Evolutionary conservation across 2,113 vertebrate genomes (phyloP).

Genomic region (Bufo bufo): DNA sequence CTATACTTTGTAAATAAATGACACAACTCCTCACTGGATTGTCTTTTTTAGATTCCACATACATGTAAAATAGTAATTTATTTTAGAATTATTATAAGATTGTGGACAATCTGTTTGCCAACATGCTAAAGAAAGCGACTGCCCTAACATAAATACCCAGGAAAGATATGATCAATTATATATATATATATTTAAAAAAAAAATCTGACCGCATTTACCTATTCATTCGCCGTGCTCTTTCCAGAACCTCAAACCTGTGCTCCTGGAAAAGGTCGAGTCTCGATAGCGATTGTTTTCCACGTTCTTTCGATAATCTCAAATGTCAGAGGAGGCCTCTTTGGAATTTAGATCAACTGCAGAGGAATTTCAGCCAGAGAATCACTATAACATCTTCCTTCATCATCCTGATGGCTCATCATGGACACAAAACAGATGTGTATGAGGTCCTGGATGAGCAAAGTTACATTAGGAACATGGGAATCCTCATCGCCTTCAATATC

Average conservation of each 20-base stretch:
- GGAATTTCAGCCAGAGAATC: constrained; percentile 97
- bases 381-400: constrained; percentile 97
- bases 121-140: no score
- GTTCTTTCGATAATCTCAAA: constrained; percentile 94
- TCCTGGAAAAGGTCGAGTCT: constrained; percentile 97
- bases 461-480: constrained; percentile 91
- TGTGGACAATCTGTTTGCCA: no score
- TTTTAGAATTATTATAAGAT: no score
- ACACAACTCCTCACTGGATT: no score
- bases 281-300: constrained; percentile 92
- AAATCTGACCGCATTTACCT: constrained; percentile 71
- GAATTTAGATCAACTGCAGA: constrained; percentile 81
- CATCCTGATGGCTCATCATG: constrained; percentile 95
- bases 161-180: no score
- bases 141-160: no score
- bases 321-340: constrained; percentile 85
- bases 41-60: no score
- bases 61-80: no score
- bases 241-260: constrained; percentile 98
- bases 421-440: constrained; percentile 96
- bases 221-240: constrained; percentile 91
- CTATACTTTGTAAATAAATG: no score
- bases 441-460: constrained; percentile 93
- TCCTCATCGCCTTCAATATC: constrained; percentile 95
- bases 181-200: neutral